Evolutionary conservation across 1,140 invertebrate genomes (phyloP).

Genomic region (Formica exsecta): DNA sequence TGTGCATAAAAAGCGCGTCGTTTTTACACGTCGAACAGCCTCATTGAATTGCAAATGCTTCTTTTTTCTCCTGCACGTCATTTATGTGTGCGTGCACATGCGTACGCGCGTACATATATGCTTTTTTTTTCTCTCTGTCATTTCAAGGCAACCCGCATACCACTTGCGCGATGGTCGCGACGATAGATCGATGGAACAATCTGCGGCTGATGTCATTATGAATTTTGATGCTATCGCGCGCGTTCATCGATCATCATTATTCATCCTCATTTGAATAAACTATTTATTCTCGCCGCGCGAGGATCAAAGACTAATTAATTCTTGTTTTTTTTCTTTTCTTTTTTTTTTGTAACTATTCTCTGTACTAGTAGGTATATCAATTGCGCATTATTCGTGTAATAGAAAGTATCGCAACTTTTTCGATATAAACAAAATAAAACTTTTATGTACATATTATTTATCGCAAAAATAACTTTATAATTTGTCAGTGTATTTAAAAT

Average conservation of each 20-base stretch:
- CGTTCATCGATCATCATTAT: slow-evolving; percentile 42
- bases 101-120: not conserved
- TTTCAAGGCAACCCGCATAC: not conserved
- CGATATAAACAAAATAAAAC: not conserved
- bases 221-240: slow-evolving; percentile 22
- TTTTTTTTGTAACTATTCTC: not conserved
- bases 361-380: not conserved
- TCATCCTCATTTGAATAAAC: slow-evolving; percentile 19
- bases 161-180: slow-evolving; percentile 4
- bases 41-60: slow-evolving; percentile 62
- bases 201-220: slow-evolving; percentile 24
- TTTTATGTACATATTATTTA: not conserved
- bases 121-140: slow-evolving; percentile 13
- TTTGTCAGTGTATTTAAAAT: not conserved
- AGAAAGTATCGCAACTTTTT: not conserved
- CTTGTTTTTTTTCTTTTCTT: too few species aligned
- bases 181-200: slow-evolving; percentile 32
- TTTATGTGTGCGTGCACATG: slow-evolving; percentile 3
- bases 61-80: slow-evolving; percentile 14
- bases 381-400: not conserved
- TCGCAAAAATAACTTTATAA: not conserved
- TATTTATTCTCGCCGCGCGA: slow-evolving; percentile 17
- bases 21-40: slow-evolving; percentile 33
- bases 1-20: slow-evolving; percentile 45
- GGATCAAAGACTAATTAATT: slow-evolving; percentile 14